Evolutionary conservation across 2,113 vertebrate genomes (phyloP), one percentile per base, ranked within the genome.

Genomic region (Saccopteryx bilineata): DNA sequence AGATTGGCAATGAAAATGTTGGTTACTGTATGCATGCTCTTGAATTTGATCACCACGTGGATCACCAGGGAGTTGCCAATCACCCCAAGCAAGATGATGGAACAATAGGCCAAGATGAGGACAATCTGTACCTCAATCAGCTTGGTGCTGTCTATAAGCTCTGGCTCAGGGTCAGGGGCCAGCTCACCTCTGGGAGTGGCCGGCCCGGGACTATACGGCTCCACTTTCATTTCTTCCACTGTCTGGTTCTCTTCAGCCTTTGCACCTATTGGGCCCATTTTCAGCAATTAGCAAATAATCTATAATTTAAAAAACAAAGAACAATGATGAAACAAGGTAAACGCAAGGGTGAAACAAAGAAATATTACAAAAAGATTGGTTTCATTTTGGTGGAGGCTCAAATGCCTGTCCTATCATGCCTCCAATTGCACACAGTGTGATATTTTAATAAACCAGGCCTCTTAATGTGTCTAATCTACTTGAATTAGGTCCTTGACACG

Each of bases 1-100:
- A 99, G 97, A 95, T 99, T 99, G 50, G 99, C 99, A 4, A 99
- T 99, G 92, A 99, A 99, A 97, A 99, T 99, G 96, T 99, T 99
- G 19, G 99, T 99, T 26, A 99, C 99, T 0, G 99, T 99, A 48
- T 98, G 99, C 97, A 99, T 99, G 48, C 98, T 99, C 98, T 99
- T 99, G 97, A 99, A 99, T 92, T 99, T 99, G 97, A 99, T 99
- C 82, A 99, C 98, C 3, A 99, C 99, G 0, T 99, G 99, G 93
- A 99, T 99, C 76, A 99, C 99, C 0, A 99, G 96, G 8, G 99
- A 99, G 98, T 99, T 99, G 28, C 99, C 99, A 0, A 98, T 98
- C 33, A 99, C 99, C 0, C 99, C 99, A 52, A 99, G 98, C 69
- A 99, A 72, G 95, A 99, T 99, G 97, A 99, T 99, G 72, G 98